Evolutionary conservation across 2,797 vertebrate species (phyloP).

Genomic region (Tangara arthus): DNA sequence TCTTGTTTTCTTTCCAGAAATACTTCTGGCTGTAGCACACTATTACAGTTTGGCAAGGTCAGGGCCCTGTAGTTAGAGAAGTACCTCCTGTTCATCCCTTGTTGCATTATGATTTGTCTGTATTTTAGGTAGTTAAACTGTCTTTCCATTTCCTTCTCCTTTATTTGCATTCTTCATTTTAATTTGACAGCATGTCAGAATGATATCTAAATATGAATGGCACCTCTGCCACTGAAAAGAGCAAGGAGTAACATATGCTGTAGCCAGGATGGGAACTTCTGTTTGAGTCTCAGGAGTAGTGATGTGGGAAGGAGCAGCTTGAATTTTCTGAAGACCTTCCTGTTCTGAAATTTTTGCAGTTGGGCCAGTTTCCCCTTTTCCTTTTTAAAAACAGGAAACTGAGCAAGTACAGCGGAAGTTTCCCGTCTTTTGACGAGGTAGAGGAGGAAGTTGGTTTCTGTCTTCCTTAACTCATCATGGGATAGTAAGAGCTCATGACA

Average conservation of each 20-base stretch:
- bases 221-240: neutral
- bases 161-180: constrained; percentile 9
- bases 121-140: neutral
- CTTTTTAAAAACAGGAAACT: neutral
- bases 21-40: neutral
- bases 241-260: neutral
- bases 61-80: neutral
- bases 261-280: neutral
- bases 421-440: neutral
- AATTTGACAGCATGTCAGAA: neutral
- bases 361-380: neutral
- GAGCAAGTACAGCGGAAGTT: neutral
- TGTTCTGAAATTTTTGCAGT: neutral
- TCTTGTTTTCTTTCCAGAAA: neutral
- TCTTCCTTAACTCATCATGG: neutral
- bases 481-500: neutral
- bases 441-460: neutral
- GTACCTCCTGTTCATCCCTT: neutral
- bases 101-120: neutral
- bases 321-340: neutral
- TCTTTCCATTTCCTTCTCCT: neutral
- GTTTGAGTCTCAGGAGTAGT: neutral
- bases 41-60: neutral
- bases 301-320: neutral
- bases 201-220: neutral